Evolutionary conservation across 2,113 vertebrate genomes (phyloP).

Genomic region (Rhea americana): DNA sequence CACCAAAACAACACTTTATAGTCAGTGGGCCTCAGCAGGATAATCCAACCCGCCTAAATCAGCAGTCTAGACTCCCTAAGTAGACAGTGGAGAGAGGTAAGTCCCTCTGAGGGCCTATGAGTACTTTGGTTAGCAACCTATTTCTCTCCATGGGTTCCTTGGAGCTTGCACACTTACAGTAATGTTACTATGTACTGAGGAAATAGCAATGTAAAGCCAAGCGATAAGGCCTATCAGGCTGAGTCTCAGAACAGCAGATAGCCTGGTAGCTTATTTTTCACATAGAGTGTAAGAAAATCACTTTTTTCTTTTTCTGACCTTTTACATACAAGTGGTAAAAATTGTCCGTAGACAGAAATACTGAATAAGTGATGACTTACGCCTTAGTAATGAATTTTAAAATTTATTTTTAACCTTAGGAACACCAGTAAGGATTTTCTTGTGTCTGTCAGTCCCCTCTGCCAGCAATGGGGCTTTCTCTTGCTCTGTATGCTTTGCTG

Average conservation of each 20-base stretch:
- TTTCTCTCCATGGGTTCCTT: background rate
- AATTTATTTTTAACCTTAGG: background rate
- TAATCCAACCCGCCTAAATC: conserved; percentile 44
- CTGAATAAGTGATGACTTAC: background rate
- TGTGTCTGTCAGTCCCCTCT: background rate
- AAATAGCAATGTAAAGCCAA: background rate
- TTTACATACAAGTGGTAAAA: background rate
- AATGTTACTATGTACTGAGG: background rate
- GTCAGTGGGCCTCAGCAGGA: background rate
- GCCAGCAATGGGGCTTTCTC: background rate
- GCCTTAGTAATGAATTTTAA: background rate
- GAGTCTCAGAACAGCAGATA: background rate
- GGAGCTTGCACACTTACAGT: background rate
- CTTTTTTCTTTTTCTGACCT: background rate
- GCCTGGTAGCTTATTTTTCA: background rate
- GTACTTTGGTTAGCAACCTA: conserved; percentile 5
- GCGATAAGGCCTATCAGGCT: background rate
- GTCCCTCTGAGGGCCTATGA: background rate
- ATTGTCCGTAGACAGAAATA: background rate
- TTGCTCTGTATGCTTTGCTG: background rate
- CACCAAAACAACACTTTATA: background rate
- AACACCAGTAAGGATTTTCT: background rate
- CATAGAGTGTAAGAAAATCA: background rate
- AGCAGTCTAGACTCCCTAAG: conserved; percentile 23
- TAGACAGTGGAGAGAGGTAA: conserved; percentile 27